These are phyloP conservation scores for Tragopan temminckii DNA, from an alignment of 2,797 vertebrate genomes.

Conservation along the genomic window DNA sequence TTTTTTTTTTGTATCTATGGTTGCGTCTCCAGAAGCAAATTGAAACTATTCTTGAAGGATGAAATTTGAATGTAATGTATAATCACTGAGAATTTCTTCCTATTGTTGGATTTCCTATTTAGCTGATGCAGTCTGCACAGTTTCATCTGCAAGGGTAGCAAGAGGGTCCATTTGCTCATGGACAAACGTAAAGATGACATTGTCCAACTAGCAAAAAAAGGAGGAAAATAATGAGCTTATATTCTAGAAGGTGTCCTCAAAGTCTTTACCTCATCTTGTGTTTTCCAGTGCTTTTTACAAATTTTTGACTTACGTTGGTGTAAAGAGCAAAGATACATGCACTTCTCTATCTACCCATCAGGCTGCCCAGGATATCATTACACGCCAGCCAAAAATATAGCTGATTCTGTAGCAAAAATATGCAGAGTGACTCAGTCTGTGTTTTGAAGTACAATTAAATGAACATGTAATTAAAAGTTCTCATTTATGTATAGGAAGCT, in stretches of 20 bases:
- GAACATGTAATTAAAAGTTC: neutral
- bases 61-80: neutral
- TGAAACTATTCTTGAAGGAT: neutral
- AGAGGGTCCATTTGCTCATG: neutral
- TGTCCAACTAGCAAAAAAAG: neutral
- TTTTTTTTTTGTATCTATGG: neutral
- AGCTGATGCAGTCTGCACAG: neutral
- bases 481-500: neutral
- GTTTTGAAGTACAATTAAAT: neutral
- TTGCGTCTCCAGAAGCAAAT: neutral
- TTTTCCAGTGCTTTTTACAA: neutral
- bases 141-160: neutral
- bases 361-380: neutral
- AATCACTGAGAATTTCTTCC: neutral
- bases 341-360: neutral
- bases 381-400: neutral
- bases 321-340: neutral
- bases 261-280: neutral
- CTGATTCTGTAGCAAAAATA: neutral
- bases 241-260: neutral
- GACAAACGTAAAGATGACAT: neutral
- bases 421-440: neutral
- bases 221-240: neutral
- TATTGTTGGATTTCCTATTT: neutral
- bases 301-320: neutral